These are phyloP conservation scores for Drosophila parabipectinata DNA, from an alignment of 1,140 invertebrate genomes.

Conservation along the genomic window DNA sequence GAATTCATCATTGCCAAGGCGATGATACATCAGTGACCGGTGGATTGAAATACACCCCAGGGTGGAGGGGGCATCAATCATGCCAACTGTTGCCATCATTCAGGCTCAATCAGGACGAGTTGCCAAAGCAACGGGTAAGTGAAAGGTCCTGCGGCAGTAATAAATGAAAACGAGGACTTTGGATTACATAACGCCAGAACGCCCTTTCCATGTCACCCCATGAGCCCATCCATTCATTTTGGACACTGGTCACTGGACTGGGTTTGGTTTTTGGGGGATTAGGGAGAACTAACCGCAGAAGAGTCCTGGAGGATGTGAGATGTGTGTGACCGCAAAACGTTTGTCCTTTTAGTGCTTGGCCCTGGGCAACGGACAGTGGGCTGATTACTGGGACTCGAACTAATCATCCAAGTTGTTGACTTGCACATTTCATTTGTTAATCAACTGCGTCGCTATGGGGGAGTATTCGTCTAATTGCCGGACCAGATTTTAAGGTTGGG, in stretches of 20 bases:
- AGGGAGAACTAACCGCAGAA: conserved; percentile 48
- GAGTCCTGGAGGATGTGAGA: conserved; percentile 18
- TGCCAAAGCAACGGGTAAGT: conserved; percentile 41
- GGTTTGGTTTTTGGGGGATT: conserved; percentile 15
- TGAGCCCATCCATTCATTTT: conserved; percentile 1
- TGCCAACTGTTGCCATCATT: conserved; percentile 80
- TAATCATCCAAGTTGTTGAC: conserved; percentile 56
- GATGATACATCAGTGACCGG: conserved; percentile 59
- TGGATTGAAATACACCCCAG: conserved; percentile 22
- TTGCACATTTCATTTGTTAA: conserved; percentile 46
- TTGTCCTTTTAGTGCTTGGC: conserved; percentile 19
- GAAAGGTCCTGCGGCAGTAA: conserved; percentile 29
- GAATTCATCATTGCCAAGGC: conserved; percentile 64
- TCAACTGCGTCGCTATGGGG: conserved; percentile 15
- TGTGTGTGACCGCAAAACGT: conserved; percentile 66
- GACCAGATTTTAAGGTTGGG: neutral
- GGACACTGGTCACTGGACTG: conserved; percentile 38
- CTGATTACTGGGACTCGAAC: conserved; percentile 58
- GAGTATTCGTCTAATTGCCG: conserved; percentile 49
- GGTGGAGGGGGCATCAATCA: conserved; percentile 54
- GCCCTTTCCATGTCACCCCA: conserved; percentile 28
- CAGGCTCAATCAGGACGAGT: conserved; percentile 60
- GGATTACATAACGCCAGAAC: conserved; percentile 71
- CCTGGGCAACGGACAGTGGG: conserved; percentile 23
- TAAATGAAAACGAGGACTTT: conserved; percentile 50